A percentile compares a stretch with the other conserved stretches of the same genome.
Conservation (phyloP, 2,113 vertebrate genomes). For the Ophiodon elongatus region DNA sequence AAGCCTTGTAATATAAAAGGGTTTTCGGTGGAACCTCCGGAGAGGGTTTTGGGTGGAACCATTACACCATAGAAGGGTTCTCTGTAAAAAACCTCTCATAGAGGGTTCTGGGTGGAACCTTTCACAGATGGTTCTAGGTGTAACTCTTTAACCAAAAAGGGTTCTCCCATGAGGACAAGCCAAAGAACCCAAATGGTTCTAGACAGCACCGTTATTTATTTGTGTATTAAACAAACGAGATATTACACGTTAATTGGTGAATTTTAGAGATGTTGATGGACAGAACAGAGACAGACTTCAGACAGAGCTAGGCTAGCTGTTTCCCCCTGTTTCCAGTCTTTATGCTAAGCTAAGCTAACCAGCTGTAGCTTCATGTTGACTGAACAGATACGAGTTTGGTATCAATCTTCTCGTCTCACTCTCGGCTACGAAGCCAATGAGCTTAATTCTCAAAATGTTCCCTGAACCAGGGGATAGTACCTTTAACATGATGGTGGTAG, state of each 20-base stretch:
- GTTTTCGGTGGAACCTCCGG: too few species aligned
- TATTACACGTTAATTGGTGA: neutral
- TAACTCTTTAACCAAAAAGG: too few species aligned
- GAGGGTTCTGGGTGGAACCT: too few species aligned
- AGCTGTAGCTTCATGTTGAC: neutral
- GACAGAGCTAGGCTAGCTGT: neutral
- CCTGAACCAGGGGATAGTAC: neutral
- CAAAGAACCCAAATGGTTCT: neutral
- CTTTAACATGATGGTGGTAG: neutral
- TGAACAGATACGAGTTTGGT: neutral
- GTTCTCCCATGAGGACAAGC: neutral
- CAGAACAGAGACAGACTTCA: too few species aligned
- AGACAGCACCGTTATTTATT: neutral
- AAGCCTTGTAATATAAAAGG: too few species aligned
- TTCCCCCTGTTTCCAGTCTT: neutral
- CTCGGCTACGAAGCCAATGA: neutral
- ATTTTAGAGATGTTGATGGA: neutral
- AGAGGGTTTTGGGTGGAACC: too few species aligned
- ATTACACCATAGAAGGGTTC: too few species aligned
- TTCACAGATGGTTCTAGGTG: neutral
- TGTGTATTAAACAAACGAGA: too few species aligned
- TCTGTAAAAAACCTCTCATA: too few species aligned
- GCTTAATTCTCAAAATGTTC: neutral
- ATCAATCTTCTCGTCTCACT: neutral
- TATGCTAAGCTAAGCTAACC: neutral